Base-by-base conservation (phyloP, 2,888 invertebrate species). In the Dasysyrphus albostriatus region DNA sequence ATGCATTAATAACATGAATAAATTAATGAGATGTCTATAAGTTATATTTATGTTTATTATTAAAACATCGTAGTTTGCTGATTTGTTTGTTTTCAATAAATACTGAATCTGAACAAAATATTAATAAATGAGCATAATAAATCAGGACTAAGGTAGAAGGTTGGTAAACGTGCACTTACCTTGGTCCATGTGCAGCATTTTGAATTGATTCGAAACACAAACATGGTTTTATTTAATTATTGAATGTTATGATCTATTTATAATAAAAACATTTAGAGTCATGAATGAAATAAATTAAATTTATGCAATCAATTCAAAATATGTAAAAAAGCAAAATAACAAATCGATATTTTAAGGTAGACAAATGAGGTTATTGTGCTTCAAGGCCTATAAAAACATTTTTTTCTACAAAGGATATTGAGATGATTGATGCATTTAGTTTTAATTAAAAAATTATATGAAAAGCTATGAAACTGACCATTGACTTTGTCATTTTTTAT, bases 121-220 rank as follows among this genome's bases (percentile, higher is more conserved):
- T 58, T 34, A 58, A 34, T 59, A 59, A 59, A 39, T 59, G 59
- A 39, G 59, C 12, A 59, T 39, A 59, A 59, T 59, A 59, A 59
- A 59, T 59, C 59, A 59, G 37, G 24, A 39, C 8, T 37, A 39
- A n/a, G 24, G 24, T 24, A 24, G 3, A 24, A 24, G 24, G 24
- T 24, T 2, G 49, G 10, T 19, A 59, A 59, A 59, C 58, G 29
- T 56, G 56, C 32, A 32, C 7, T n/a, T 1, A 12, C 32, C 14
- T 14, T 32, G 5, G 3, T 42, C 5, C 42, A 42, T 34, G 34
- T 58, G 34, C 32, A 58, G n/a, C 32, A 6, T 34, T 59, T 39
- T 59, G 19, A 14, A 16, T 6, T 37, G 5, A 59, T 37, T 19
- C 37, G 4, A 59, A 14, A 39, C 39, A 39, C 39, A 59, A 39